phyloP scores from a whole-genome alignment of 2,888 invertebrate species.

The Panzeria rudis region DNA sequence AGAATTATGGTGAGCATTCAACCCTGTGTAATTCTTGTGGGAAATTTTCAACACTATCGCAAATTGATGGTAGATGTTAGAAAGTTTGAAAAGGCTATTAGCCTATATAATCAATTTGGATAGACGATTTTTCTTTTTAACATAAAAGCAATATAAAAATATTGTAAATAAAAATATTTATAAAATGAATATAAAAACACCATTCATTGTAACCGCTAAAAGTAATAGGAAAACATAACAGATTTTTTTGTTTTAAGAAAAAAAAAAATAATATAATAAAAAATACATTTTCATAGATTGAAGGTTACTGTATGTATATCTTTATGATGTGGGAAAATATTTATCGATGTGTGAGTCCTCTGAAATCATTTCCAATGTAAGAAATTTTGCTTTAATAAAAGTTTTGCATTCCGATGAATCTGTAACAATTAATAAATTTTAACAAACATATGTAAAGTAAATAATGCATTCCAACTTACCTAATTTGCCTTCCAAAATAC shows the following conservation, averaged over 20 bases:
- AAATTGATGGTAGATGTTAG: no score
- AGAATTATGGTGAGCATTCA: no score
- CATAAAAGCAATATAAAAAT: constrained; percentile 21
- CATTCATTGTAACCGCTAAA: constrained; percentile 35
- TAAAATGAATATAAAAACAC: neutral
- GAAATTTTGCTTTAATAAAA: constrained; percentile 79
- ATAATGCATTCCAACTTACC: constrained; percentile 73
- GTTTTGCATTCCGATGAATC: constrained; percentile 77
- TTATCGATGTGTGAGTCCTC: constrained; percentile 80
- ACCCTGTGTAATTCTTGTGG: no score
- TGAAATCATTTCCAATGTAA: constrained; percentile 78
- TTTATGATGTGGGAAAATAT: constrained; percentile 75
- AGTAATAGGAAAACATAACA: constrained; percentile 69
- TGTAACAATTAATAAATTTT: constrained; percentile 62
- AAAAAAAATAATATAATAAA: neutral
- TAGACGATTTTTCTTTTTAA: neutral
- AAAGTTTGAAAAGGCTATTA: no score
- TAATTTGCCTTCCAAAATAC: constrained; percentile 78
- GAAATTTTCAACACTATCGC: no score
- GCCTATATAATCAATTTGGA: no score
- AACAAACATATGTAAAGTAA: neutral
- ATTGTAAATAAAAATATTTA: constrained; percentile 5
- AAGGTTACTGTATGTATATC: neutral
- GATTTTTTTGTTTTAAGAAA: constrained; percentile 42
- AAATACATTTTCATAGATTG: constrained; percentile 24